phyloP scores from a whole-genome alignment of 2,888 invertebrate genomes.

The Drosophila neonasuta region DNA sequence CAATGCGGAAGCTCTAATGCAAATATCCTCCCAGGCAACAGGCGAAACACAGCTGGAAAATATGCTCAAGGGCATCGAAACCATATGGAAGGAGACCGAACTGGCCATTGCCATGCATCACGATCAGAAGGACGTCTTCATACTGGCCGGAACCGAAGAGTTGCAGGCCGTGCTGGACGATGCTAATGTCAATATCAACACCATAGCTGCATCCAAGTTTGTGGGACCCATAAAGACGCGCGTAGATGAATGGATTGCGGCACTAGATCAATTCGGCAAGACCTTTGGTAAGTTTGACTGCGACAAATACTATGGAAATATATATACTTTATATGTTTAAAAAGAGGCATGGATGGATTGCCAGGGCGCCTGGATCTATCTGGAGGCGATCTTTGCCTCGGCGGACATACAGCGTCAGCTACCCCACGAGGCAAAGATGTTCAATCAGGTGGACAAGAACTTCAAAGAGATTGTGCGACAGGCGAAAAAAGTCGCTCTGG shows the following conservation, averaged over 20 bases:
- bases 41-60: conserved; percentile 92
- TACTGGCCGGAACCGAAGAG: conserved; percentile 93
- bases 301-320: too few relatives aligned
- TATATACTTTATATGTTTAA: too few relatives aligned
- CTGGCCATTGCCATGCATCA: conserved; percentile 90
- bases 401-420: conserved; percentile 96
- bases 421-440: conserved; percentile 94
- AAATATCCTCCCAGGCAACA: conserved; percentile 93
- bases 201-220: conserved; percentile 92
- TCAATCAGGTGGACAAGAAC: conserved; percentile 92
- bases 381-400: conserved; percentile 97
- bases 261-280: conserved; percentile 88
- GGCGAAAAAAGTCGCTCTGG: conserved; percentile 90
- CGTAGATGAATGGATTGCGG: conserved; percentile 91
- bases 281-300: conserved; percentile 87
- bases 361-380: conserved; percentile 96
- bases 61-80: conserved; percentile 92
- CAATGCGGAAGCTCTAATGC: conserved; percentile 87
- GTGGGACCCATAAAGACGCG: conserved; percentile 91
- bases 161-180: conserved; percentile 92
- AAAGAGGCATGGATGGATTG: conserved; percentile 91
- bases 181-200: conserved; percentile 92
- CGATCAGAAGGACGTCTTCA: conserved; percentile 91
- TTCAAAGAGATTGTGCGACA: conserved; percentile 94
- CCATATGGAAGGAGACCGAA: conserved; percentile 91